Evolutionary conservation across 2,797 vertebrate genomes (phyloP), one percentile per base, ranked within the genome.

Genomic region (Micrastur ruficollis): DNA sequence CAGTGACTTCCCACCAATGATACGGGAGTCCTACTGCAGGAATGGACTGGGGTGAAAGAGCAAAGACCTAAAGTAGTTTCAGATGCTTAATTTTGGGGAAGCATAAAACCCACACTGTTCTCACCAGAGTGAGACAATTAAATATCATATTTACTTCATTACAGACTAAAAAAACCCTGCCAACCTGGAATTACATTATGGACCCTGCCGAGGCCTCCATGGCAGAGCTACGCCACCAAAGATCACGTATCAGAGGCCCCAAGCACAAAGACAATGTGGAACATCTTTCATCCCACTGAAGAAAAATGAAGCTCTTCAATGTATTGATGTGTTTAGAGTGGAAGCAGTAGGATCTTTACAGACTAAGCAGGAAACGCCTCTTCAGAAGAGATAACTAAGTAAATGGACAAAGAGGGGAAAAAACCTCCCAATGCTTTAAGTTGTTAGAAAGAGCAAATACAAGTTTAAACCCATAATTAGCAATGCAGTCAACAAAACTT

Each of bases 391-490:
- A 58, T 59, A 71, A 86, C 31, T 74, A 79, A 82, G 63, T 38
- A 92, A 93, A 94, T 74, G 29, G 63, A 75, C 75, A 66, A 86
- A 65, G 55, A 81, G 27, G 27, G 25, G 22, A 79, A 50, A 92
- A 91, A 90, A 81, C 18, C 20, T 74, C 23, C 0, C 26, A 22
- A 27, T 67, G 49, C 80, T 93, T 79, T 73, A 85, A 82, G 63
- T 52, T 63, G 74, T 82, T 78, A 81, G 49, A 74, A 81, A 81
- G 44, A 91, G 27, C 50, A 94, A 95, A 94, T 26, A 81, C 17
- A 89, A 95, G 29, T 79, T 84, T 61, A 91, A 95, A 86, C 55
- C 58, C n/a, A 22, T 85, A 91, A 95, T 75, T 95, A 95, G 93
- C 62, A 86, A 62, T n/a, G 10, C 42, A 79, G 58, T 81, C 82